These are phyloP conservation scores for Porites divaricata DNA, from an alignment of 92 coral and sea anemone genomes.

Conservation along the genomic window DNA sequence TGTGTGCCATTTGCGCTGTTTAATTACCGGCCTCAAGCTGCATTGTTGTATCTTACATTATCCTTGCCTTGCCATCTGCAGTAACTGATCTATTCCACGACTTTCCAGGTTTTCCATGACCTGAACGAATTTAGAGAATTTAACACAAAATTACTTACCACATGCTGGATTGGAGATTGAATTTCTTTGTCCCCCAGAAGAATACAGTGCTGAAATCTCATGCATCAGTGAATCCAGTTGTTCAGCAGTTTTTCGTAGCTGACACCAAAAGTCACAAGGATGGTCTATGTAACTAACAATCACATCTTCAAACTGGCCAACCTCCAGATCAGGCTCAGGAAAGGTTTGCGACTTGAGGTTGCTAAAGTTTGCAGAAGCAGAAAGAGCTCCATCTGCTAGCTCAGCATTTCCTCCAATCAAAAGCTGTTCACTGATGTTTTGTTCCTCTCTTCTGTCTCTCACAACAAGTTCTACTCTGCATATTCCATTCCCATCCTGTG, in stretches of 20 bases:
- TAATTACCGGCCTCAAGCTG: too few relatives aligned
- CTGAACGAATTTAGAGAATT: too few relatives aligned
- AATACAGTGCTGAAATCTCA: slow-evolving; percentile 68
- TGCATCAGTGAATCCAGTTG: slow-evolving; percentile 84
- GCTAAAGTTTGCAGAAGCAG: slow-evolving; percentile 68
- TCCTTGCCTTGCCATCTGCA: too few relatives aligned
- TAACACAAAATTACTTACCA: slow-evolving; percentile 44
- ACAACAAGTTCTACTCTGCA: slow-evolving; percentile 76
- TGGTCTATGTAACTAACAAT: slow-evolving; percentile 79
- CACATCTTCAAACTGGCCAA: slow-evolving; percentile 91
- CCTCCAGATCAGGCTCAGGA: slow-evolving; percentile 51
- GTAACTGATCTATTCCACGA: too few relatives aligned
- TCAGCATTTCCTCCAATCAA: slow-evolving; percentile 73
- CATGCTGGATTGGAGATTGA: slow-evolving; percentile 55
- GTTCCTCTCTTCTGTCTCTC: slow-evolving; percentile 55
- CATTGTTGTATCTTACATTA: too few relatives aligned
- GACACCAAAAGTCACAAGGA: slow-evolving; percentile 95
- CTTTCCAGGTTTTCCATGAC: too few relatives aligned
- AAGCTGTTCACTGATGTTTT: slow-evolving; percentile 82
- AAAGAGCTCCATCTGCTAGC: slow-evolving; percentile 65
- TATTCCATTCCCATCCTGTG: slow-evolving; percentile 68
- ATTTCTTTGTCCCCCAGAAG: slow-evolving; percentile 44
- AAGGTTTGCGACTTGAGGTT: slow-evolving; percentile 62
- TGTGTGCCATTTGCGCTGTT: too few relatives aligned
- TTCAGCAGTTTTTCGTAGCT: slow-evolving; percentile 61